A percentile compares a stretch with the other conserved stretches of the same genome.
Evolutionary conservation across 2,113 vertebrate species (phyloP).

Genomic region (Orthonyx spaldingii): DNA sequence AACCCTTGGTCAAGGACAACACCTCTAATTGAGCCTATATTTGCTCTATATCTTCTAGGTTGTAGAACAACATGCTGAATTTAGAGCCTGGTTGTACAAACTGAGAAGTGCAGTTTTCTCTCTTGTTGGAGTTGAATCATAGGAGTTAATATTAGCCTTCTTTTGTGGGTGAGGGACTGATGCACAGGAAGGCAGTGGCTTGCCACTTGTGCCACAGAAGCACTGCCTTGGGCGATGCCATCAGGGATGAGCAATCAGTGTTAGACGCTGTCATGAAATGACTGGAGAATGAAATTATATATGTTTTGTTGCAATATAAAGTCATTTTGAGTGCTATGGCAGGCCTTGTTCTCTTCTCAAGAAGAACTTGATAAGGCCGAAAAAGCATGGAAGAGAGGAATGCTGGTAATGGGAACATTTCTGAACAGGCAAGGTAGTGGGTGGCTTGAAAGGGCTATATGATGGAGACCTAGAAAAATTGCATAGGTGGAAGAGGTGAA

Average conservation of each 20-base stretch:
- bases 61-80: neutral
- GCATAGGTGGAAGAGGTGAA: neutral
- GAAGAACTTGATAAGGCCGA: neutral
- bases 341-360: neutral
- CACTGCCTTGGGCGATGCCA: neutral
- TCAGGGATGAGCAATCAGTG: neutral
- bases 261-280: neutral
- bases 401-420: neutral
- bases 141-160: neutral
- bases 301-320: rapidly evolving
- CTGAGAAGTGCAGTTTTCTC: neutral
- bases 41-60: neutral
- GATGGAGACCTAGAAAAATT: neutral
- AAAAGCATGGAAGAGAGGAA: neutral
- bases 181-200: neutral
- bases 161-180: neutral
- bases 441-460: neutral
- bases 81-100: neutral
- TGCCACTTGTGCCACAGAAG: neutral
- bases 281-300: neutral
- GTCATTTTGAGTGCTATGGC: neutral
- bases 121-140: neutral
- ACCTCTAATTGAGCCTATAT: neutral
- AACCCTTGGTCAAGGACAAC: neutral
- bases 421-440: neutral